phyloP scores from a whole-genome alignment of 2,113 vertebrate species.

The Thalassoma bifasciatum region DNA sequence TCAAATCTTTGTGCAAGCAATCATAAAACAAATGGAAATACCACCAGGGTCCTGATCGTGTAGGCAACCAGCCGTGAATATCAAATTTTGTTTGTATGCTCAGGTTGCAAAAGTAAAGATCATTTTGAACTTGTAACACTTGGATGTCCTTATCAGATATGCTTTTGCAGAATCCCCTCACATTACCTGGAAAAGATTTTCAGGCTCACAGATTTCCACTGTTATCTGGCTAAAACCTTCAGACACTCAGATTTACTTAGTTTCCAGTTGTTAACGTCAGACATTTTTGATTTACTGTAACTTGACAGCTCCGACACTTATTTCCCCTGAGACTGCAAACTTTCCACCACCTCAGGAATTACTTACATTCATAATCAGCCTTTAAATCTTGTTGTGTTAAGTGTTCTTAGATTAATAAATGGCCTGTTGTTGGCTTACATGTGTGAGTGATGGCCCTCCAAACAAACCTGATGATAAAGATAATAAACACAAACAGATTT shows the following conservation, averaged over 20 bases:
- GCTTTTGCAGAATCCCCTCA: not conserved
- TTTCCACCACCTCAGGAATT: conserved; percentile 3
- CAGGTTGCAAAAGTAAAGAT: not conserved
- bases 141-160: not conserved
- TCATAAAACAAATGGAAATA: not conserved
- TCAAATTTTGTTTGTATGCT: not conserved
- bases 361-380: not conserved
- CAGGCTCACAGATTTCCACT: not conserved
- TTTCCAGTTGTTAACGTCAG: conserved; percentile 5
- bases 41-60: not conserved
- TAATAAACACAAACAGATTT: conserved; percentile 3
- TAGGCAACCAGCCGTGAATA: not conserved
- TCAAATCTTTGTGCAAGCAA: not conserved
- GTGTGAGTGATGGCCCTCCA: not conserved
- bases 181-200: no score
- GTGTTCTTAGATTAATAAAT: conserved; percentile 1
- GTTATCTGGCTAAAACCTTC: not conserved
- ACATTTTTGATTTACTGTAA: not conserved
- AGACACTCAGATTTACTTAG: not conserved
- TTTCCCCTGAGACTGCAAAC: not conserved
- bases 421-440: conserved; percentile 2
- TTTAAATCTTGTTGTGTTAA: not conserved
- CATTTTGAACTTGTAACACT: not conserved
- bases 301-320: not conserved
- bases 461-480: not conserved